Conservation (phyloP, 2,888 invertebrate genomes). For the Plebejus anna region DNA sequence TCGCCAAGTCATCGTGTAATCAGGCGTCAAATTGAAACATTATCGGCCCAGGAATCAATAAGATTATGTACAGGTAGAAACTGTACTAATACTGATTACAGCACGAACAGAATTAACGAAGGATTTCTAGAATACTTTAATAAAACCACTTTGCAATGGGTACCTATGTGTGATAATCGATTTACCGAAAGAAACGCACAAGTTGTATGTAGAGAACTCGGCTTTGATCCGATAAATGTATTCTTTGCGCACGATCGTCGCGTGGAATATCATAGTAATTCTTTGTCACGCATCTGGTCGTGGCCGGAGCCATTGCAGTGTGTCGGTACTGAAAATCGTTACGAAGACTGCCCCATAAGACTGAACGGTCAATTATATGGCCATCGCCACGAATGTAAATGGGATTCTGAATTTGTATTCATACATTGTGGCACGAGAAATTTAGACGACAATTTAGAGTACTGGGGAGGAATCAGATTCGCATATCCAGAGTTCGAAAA, state of each 20-base stretch:
- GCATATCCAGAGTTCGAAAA: conserved; percentile 94
- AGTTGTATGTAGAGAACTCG: conserved; percentile 96
- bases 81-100: conserved; percentile 81
- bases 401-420: conserved; percentile 95
- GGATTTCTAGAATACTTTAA: conserved; percentile 98
- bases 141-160: conserved; percentile 96
- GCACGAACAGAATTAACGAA: conserved; percentile 79
- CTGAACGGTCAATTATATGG: conserved; percentile 94
- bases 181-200: conserved; percentile 98
- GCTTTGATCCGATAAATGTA: conserved; percentile 92
- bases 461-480: conserved; percentile 98
- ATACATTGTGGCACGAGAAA: conserved; percentile 91
- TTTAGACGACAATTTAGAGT: conserved; percentile 82
- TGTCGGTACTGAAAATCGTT: conserved; percentile 85
- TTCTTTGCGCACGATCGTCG: conserved; percentile 92
- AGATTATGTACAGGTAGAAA: conserved; percentile 88
- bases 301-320: conserved; percentile 97
- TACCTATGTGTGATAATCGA: conserved; percentile 96
- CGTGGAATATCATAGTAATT: conserved; percentile 93
- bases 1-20: conserved; percentile 56
- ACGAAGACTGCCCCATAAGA: conserved; percentile 92
- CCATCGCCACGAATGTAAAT: conserved; percentile 90
- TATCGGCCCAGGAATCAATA: conserved; percentile 82
- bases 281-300: conserved; percentile 92
- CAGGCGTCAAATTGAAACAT: conserved; percentile 78